Evolutionary conservation across 2,888 invertebrate genomes (phyloP).

Genomic region (Spatulosminthurus flaviceps): DNA sequence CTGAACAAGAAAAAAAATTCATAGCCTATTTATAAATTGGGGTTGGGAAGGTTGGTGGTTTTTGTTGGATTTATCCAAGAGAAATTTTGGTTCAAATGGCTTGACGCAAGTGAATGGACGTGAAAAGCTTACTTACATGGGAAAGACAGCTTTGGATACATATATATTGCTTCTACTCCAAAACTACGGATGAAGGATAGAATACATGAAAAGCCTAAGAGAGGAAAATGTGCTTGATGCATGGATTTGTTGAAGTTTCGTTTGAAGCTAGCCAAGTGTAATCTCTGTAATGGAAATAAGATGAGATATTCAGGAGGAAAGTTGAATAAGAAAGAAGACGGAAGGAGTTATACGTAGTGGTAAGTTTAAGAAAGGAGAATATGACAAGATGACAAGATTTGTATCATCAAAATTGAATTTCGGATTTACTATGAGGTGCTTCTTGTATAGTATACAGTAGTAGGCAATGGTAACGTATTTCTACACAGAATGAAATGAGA

Average conservation of each 20-base stretch:
- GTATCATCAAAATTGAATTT: constrained; percentile 47
- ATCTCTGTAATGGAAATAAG: constrained; percentile 13
- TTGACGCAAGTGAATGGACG: too few species aligned
- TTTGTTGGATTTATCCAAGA: too few species aligned
- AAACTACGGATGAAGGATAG: too few species aligned
- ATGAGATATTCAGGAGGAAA: background rate
- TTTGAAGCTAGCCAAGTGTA: constrained; percentile 14
- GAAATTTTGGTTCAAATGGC: too few species aligned
- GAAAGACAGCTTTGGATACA: too few species aligned
- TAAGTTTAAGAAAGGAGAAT: background rate
- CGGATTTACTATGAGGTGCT: background rate
- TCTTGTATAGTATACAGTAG: too few species aligned
- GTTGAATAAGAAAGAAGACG: background rate
- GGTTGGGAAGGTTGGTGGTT: too few species aligned
- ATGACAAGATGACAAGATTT: constrained; percentile 39
- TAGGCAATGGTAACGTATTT: too few species aligned
- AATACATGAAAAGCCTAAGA: background rate
- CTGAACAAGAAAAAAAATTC: too few species aligned
- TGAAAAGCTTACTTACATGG: too few species aligned
- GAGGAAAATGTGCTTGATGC: background rate
- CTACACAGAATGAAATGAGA: constrained; percentile 3
- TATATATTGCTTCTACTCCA: too few species aligned
- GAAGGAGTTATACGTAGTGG: constrained; percentile 10
- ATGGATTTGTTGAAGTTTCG: background rate
- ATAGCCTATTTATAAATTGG: too few species aligned